These are phyloP conservation scores for Temnopleurus reevesii DNA, from an alignment of 53 echinoderm and acorn worm species.

Conservation along the genomic window DNA sequence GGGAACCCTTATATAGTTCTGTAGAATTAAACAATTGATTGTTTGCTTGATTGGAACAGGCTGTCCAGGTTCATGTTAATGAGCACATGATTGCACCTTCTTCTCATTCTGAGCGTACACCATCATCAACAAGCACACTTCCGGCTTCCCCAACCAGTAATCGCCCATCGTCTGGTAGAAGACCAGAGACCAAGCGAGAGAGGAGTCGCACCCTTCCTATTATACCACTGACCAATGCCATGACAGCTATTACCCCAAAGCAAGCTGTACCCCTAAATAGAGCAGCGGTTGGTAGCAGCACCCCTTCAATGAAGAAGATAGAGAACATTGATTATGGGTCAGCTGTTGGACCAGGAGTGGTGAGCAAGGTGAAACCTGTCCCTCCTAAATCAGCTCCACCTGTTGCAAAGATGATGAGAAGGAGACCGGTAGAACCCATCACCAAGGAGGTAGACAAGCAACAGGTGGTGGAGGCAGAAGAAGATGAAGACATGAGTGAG, in stretches of 20 bases:
- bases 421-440: neutral
- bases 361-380: conserved; percentile 18
- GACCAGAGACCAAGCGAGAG: neutral
- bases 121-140: neutral
- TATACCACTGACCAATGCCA: conserved; percentile 76
- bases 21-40: too few relatives aligned
- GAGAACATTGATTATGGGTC: conserved; percentile 59
- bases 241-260: conserved; percentile 77
- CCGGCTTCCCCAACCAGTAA: neutral
- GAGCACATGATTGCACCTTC: conserved; percentile 12
- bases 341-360: neutral
- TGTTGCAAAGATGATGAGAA: neutral
- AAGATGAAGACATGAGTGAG: conserved; percentile 22
- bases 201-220: conserved; percentile 66
- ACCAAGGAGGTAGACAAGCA: conserved; percentile 1
- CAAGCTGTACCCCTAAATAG: conserved; percentile 64
- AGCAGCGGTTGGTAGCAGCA: conserved; percentile 37
- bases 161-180: neutral
- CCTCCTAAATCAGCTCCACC: conserved; percentile 60
- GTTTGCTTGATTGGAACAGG: neutral
- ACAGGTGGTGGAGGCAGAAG: neutral
- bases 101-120: neutral
- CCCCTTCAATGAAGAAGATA: conserved; percentile 41
- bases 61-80: conserved; percentile 36
- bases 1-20: too few relatives aligned